These are phyloP conservation scores for Aproaerema taeniolella DNA, from an alignment of 2,888 invertebrate species.

Conservation along the genomic window DNA sequence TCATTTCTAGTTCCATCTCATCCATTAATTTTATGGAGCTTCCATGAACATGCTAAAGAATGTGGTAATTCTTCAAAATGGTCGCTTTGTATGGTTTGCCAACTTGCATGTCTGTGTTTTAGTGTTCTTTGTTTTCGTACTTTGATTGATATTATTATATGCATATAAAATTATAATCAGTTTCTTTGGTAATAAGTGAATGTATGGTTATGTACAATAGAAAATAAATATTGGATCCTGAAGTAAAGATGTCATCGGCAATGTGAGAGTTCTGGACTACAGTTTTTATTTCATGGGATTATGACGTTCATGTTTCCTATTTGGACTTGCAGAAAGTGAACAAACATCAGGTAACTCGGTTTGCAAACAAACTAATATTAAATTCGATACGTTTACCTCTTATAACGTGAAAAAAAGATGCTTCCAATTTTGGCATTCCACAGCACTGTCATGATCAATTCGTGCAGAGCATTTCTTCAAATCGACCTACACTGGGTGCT, in stretches of 20 bases:
- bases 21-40: conserved; percentile 46
- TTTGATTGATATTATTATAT: conserved; percentile 40
- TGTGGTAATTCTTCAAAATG: conserved; percentile 86
- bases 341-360: conserved; percentile 48
- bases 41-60: conserved; percentile 75
- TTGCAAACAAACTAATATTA: too few species aligned
- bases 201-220: conserved; percentile 33
- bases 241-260: conserved; percentile 73
- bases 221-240: conserved; percentile 43
- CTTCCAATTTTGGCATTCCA: conserved; percentile 74
- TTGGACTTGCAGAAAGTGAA: conserved; percentile 50
- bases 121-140: conserved; percentile 73
- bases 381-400: too few species aligned
- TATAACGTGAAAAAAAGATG: conserved; percentile 46
- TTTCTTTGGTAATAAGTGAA: conserved; percentile 33
- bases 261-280: conserved; percentile 70
- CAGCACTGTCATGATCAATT: conserved; percentile 57
- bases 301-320: conserved; percentile 56
- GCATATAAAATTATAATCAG: conserved; percentile 36
- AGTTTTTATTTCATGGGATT: conserved; percentile 64
- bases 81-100: conserved; percentile 82
- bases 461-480: conserved; percentile 42
- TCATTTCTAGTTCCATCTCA: too few species aligned
- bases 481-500: conserved; percentile 14
- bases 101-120: conserved; percentile 77